phyloP scores from a whole-genome alignment of 2,113 vertebrate species.

The Fregata magnificens region DNA sequence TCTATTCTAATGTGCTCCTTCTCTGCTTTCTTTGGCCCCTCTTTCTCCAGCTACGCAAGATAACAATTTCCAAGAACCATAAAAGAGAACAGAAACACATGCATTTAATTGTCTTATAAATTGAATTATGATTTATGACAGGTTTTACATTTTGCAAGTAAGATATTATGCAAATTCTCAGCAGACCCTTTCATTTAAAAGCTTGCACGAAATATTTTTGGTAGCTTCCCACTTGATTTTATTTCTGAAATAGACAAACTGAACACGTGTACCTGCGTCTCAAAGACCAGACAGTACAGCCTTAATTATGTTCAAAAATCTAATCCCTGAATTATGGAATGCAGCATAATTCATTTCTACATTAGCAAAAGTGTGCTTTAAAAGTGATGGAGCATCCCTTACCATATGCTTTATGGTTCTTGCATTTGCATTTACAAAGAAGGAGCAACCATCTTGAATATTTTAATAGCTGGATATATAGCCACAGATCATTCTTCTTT shows the following conservation, averaged over 20 bases:
- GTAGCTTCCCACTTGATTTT: background rate
- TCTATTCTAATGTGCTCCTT: background rate
- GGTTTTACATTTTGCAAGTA: background rate
- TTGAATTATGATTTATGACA: conserved; percentile 37
- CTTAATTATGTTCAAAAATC: background rate
- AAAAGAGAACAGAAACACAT: conserved; percentile 29
- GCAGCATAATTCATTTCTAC: background rate
- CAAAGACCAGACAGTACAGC: background rate
- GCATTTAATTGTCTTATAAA: conserved; percentile 39
- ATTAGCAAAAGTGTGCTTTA: background rate
- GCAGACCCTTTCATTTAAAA: background rate
- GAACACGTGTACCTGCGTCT: background rate
- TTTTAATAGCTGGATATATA: background rate
- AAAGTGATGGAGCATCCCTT: background rate
- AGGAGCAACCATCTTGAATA: background rate
- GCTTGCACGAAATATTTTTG: background rate
- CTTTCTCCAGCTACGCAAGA: background rate
- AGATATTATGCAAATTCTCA: conserved; percentile 27
- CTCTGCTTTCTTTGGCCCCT: background rate
- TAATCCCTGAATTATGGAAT: background rate
- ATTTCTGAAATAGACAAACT: conserved; percentile 1
- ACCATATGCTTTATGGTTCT: conserved; percentile 35
- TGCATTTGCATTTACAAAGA: conserved; percentile 19
- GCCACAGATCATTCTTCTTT: background rate
- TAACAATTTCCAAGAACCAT: conserved; percentile 11